Evolutionary conservation across 1,140 invertebrate genomes (phyloP), one percentile per base, ranked within the genome.

Genomic region (Heliconius nattereri): DNA sequence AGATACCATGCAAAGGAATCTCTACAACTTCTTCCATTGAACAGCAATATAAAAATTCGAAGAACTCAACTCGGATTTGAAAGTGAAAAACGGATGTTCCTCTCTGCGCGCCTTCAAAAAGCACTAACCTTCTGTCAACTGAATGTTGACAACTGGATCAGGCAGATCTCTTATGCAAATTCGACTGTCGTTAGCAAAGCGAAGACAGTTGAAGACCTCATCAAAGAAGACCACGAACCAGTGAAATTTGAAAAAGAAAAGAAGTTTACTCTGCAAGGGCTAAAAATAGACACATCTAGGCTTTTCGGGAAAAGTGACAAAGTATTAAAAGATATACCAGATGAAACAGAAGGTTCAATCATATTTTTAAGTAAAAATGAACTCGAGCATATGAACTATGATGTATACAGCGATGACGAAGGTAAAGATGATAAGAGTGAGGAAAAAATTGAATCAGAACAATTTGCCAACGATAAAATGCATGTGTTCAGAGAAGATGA

Each of bases 351-450:
- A 89, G 95, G 95, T 45, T 96, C 95, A 1, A 96, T 96, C 45
- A 96, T 96, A 90, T 96, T 96, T 86, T 91, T 96, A 78, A 96
- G 95, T 85, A 96, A 96, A 92, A 95, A 95, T 73, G 95, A 96
- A 93, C 88, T 96, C 73, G 95, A 95, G 84, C 95, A 95, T 83
- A 91, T 96, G 90, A 95, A 95, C 80, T 95, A 94, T 79, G 94
- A 95, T 75, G 92, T 95, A 7, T 94, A 94, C 73, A 95, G 94
- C 77, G 94, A 95, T 29, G 94, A 95, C 73, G 94, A 95, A 52
- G 88, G 88, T 3, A 95, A 95, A 84, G 92, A 94, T 35, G 92
- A 94, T 20, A 94, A 94, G 54, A 86, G 83, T 54, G 91, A 92
- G 16, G 91, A 90, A 1, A 91, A 92, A 85, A 84, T 86, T 54